Conservation (phyloP, 2,113 vertebrate genomes). For the Caretta caretta region DNA sequence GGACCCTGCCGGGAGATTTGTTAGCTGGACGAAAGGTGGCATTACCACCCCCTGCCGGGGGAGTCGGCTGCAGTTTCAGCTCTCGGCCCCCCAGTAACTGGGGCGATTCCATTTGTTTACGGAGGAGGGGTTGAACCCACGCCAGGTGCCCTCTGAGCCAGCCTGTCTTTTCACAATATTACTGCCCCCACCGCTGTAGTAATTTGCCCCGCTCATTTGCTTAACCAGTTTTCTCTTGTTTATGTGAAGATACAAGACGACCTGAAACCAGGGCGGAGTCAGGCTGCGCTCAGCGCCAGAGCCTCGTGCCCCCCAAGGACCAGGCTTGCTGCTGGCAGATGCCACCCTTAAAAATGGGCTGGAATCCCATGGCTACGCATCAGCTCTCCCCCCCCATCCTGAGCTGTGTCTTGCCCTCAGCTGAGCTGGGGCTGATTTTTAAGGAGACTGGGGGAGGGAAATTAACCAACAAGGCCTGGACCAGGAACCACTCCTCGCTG, state of each 20-base stretch:
- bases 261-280: background rate
- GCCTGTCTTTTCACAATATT: background rate
- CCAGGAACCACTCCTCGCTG: background rate
- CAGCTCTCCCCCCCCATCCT: background rate
- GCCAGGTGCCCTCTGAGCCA: background rate
- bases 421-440: background rate
- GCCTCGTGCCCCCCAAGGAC: background rate
- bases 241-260: background rate
- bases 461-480: no score
- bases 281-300: background rate
- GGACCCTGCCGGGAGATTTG: background rate
- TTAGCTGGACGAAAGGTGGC: background rate
- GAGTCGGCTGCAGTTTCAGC: background rate
- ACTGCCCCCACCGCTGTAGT: background rate
- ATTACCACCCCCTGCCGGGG: no score
- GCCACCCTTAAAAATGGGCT: fast-evolving
- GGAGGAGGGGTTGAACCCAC: background rate
- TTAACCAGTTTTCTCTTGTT: background rate
- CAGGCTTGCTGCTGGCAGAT: fast-evolving
- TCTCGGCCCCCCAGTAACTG: background rate
- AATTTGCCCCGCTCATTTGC: background rate
- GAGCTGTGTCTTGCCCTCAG: background rate
- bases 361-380: background rate
- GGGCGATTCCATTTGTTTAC: background rate
- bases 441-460: background rate